Conservation (phyloP, 2,113 vertebrate species). For the Rousettus leschenaultii region DNA sequence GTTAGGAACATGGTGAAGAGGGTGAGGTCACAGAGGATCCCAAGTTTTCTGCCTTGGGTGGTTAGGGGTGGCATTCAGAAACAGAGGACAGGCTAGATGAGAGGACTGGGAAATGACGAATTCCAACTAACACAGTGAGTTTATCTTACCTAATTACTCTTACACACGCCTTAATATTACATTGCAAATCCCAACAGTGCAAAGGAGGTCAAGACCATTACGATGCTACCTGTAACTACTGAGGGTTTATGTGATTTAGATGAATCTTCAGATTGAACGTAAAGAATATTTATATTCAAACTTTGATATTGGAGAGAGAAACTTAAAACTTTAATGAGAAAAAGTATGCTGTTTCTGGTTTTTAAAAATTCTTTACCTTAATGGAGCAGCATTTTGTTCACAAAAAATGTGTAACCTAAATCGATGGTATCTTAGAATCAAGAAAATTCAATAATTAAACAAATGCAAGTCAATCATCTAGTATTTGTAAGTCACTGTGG, state of each 20-base stretch:
- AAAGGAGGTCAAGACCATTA: neutral
- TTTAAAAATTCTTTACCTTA: neutral
- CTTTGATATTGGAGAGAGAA: neutral
- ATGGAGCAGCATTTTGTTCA: neutral
- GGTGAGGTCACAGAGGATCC: neutral
- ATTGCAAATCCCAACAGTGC: neutral
- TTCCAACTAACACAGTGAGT: neutral
- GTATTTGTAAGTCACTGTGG: neutral
- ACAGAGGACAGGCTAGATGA: neutral
- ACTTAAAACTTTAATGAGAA: neutral
- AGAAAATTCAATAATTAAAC: constrained; percentile 9
- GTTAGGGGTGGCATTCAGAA: neutral
- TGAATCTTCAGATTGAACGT: neutral
- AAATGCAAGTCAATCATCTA: neutral
- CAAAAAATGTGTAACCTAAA: neutral
- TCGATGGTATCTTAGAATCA: neutral
- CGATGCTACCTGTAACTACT: no score
- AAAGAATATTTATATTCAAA: neutral
- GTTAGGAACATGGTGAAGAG: neutral
- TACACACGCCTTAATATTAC: neutral
- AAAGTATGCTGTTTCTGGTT: neutral
- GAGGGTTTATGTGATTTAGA: neutral
- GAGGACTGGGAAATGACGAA: neutral
- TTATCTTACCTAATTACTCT: neutral
- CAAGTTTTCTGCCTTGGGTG: neutral